phyloP scores from a whole-genome alignment of 1,140 invertebrate genomes.

The Calliopsis andreniformis region DNA sequence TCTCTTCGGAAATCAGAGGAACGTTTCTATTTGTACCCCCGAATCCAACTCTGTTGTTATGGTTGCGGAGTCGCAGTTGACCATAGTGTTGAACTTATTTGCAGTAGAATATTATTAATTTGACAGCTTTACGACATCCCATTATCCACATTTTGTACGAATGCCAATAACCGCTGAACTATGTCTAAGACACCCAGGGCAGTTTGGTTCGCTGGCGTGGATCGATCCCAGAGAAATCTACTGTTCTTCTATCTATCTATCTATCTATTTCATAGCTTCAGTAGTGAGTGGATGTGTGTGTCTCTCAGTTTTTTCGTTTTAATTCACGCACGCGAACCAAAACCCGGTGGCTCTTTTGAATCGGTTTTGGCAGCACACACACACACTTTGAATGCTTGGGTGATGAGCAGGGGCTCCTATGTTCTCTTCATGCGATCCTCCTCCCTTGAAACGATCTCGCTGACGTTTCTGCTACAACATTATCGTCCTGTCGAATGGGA shows the following conservation, averaged over 20 bases:
- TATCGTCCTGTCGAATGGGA: background rate
- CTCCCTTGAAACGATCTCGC: background rate
- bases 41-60: conserved; percentile 75
- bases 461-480: background rate
- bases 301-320: conserved; percentile 66
- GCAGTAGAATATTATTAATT: conserved; percentile 82
- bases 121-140: conserved; percentile 80
- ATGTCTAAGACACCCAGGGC: conserved; percentile 50
- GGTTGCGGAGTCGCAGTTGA: conserved; percentile 82
- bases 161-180: conserved; percentile 70
- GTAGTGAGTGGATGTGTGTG: conserved; percentile 80
- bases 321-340: conserved; percentile 77
- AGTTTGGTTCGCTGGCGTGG: conserved; percentile 77
- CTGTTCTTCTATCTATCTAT: conserved; percentile 32
- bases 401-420: conserved; percentile 66
- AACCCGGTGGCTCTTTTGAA: conserved; percentile 63
- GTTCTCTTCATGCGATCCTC: background rate
- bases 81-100: conserved; percentile 82
- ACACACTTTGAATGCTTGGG: conserved; percentile 75
- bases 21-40: background rate
- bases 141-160: conserved; percentile 69
- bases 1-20: conserved; percentile 20
- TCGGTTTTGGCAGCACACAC: conserved; percentile 73
- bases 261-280: conserved; percentile 74
- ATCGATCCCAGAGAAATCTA: conserved; percentile 48